phyloP scores from a whole-genome alignment of 2,888 invertebrate species.

The Nipponacmea schrenckii region DNA sequence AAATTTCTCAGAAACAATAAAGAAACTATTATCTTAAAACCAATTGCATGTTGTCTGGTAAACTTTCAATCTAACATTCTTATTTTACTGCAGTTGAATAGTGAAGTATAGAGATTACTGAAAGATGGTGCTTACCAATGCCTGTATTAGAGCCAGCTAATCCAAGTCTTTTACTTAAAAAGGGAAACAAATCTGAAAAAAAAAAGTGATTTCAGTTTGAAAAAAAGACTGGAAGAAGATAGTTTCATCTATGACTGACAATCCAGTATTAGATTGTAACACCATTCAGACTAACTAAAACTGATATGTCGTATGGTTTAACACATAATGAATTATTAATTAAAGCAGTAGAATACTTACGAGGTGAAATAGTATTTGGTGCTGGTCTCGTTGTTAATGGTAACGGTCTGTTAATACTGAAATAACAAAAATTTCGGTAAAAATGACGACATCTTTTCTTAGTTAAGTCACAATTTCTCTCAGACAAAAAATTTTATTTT shows the following conservation, averaged over 20 bases:
- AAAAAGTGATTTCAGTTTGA: slow-evolving; percentile 22
- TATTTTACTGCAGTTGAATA: too few relatives aligned
- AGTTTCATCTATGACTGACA: too few relatives aligned
- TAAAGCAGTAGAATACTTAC: slow-evolving; percentile 45
- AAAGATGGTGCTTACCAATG: slow-evolving; percentile 44
- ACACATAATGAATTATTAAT: neutral
- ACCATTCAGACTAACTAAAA: too few relatives aligned
- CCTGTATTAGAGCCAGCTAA: slow-evolving; percentile 56
- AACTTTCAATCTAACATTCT: too few relatives aligned
- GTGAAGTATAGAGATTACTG: neutral
- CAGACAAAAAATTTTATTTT: too few relatives aligned
- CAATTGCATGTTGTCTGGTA: too few relatives aligned
- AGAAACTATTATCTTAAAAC: too few relatives aligned
- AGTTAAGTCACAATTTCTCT: too few relatives aligned
- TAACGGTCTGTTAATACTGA: slow-evolving; percentile 50
- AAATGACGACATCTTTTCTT: too few relatives aligned
- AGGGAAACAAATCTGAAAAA: slow-evolving; percentile 79
- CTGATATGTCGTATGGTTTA: too few relatives aligned
- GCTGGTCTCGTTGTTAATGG: slow-evolving; percentile 57
- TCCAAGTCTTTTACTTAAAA: slow-evolving; percentile 76
- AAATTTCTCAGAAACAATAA: too few relatives aligned
- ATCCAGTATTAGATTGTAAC: too few relatives aligned
- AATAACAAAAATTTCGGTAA: slow-evolving; percentile 29
- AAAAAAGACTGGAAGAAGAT: neutral
- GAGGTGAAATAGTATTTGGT: slow-evolving; percentile 61